These are phyloP conservation scores for Sylvicola cinctus DNA, from an alignment of 2,888 invertebrate genomes.

Conservation along the genomic window DNA sequence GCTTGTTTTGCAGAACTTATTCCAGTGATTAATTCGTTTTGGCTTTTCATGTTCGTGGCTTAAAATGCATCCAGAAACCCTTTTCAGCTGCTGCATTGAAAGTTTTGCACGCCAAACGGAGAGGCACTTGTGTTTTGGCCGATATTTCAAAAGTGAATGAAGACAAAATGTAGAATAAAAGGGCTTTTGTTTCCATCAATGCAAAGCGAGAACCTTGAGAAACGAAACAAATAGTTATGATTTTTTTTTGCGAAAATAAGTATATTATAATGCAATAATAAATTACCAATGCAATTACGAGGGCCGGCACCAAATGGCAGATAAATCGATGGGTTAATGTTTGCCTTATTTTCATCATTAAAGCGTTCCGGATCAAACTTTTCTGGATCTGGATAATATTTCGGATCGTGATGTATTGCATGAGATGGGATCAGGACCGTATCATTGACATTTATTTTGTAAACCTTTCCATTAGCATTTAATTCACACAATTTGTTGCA, in stretches of 20 bases:
- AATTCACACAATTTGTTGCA: slow-evolving; percentile 27
- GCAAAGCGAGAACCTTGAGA: slow-evolving; percentile 4
- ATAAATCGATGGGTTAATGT: slow-evolving; percentile 18
- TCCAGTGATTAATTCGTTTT: too few relatives aligned
- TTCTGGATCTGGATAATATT: slow-evolving; percentile 25
- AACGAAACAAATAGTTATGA: too few relatives aligned
- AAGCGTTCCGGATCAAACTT: slow-evolving; percentile 30
- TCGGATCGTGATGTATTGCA: slow-evolving; percentile 23
- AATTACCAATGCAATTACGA: slow-evolving; percentile 4
- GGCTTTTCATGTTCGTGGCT: too few relatives aligned
- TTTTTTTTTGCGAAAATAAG: too few relatives aligned
- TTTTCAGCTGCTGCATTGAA: too few relatives aligned
- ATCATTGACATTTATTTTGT: background rate
- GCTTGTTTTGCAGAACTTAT: too few relatives aligned
- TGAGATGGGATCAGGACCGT: slow-evolving; percentile 17
- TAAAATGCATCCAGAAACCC: too few relatives aligned
- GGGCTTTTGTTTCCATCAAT: slow-evolving; percentile 2
- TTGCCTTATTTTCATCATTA: slow-evolving; percentile 26
- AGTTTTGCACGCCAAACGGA: too few relatives aligned
- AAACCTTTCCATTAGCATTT: slow-evolving; percentile 5
- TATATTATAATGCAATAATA: too few relatives aligned
- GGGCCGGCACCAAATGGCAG: slow-evolving; percentile 30
- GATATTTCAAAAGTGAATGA: background rate
- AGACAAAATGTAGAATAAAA: background rate
- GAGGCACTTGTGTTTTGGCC: background rate